A percentile compares a stretch with the other conserved stretches of the same genome.
These are phyloP conservation scores for Ramazzottius varieornatus DNA, from an alignment of 2,888 invertebrate species.

Conservation along the genomic window DNA sequence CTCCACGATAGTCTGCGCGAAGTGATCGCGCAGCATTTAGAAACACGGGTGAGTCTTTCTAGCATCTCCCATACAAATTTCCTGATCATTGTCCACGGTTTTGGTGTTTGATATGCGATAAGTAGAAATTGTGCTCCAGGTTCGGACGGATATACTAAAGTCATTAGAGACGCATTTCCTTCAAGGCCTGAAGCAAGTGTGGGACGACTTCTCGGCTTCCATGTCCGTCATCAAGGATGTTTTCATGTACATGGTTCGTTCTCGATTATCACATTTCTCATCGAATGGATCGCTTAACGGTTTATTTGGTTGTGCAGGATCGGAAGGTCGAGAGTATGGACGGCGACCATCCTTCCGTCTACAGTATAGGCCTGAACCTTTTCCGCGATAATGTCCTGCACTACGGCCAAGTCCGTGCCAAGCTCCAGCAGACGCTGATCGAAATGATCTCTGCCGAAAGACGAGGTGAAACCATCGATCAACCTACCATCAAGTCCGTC, in stretches of 20 bases:
- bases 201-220: not conserved
- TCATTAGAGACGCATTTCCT: not conserved
- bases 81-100: no score
- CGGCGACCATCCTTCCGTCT: not conserved
- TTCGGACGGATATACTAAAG: not conserved
- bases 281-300: no score
- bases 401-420: conserved; percentile 13
- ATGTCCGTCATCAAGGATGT: not conserved
- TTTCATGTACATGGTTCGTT: conserved; percentile 3
- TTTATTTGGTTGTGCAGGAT: not conserved
- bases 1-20: not conserved
- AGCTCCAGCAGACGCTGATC: conserved; percentile 8
- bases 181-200: not conserved
- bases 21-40: not conserved
- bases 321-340: not conserved
- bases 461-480: not conserved
- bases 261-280: not conserved
- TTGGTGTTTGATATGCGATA: not conserved
- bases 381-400: conserved; percentile 8
- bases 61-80: not conserved
- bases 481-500: not conserved
- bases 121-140: not conserved
- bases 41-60: not conserved
- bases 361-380: conserved; percentile 3
- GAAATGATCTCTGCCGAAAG: not conserved